Evolutionary conservation across 2,888 invertebrate species (phyloP), one percentile per base, ranked within the genome.

Genomic region (Epistrophe eligans): DNA sequence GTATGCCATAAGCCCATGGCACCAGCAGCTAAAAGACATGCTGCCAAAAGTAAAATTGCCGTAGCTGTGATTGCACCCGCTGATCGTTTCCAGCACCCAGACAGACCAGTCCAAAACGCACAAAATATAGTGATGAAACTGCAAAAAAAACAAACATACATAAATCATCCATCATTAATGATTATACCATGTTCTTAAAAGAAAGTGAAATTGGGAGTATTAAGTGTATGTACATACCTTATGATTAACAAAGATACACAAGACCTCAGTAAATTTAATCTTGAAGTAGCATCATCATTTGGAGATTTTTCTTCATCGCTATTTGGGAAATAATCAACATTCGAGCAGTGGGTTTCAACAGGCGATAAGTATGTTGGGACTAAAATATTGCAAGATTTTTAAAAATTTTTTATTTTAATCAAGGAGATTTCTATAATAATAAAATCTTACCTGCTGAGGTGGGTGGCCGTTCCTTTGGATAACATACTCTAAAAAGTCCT

Each of bases 1-100:
- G 98, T 98, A 92, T 98, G 98, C 98, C 98, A 98, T 64, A 98
- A 94, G 57, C 98, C 98, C 98, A 99, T 99, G 57, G 97, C 98
- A 82, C 98, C 98, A 43, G 98, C 98, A 89, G 98, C 96, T 90
- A 98, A 93, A 87, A 99, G 93, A 93, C 98, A 98, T 96, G 93
- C 91, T 71, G 92, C 91, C 81, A 93, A 89, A 88, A 93, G 89
- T 57, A 93, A 89, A 89, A 98, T 97, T 40, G 98, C 98, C 6
- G 98, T 98, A 71, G 98, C 97, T 38, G 98, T 97, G 90, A 98
- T 97, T 92, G 98, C 97, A 89, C 97, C 97, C 10, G 98, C 97
- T 67, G 98, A 98, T 90, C 99, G 95, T 93, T 97, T 96, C 98
- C 99, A 99, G 93, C 99, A 99, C 90, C 99, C 99, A 43, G 98